Evolutionary conservation across 1,140 invertebrate genomes (phyloP), one percentile per base, ranked within the genome.

Genomic region (Battus philenor): DNA sequence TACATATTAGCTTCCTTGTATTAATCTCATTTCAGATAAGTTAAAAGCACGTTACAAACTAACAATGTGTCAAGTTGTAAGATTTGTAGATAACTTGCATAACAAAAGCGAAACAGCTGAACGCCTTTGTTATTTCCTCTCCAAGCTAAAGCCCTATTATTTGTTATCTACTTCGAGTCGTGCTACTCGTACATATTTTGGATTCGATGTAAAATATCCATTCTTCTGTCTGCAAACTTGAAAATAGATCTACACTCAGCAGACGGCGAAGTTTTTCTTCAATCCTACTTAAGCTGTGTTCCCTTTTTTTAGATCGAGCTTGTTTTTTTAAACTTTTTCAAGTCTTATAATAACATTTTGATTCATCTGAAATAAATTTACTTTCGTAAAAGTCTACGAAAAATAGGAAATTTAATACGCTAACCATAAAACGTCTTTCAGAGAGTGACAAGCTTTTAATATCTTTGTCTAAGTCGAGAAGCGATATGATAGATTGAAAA

Each of bases 201-300:
- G 31, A 32, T 54, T 54, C 41, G 22, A 39, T 54, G 41, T 49
- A 49, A 49, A 54, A 54, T 54, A 49, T 39, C 41, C 11, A 46
- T 46, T 46, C 13, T 33, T 18, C 9, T 9, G 50, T 50, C 55
- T 58, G 39, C 29, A 53, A 58, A 58, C 29, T 58, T 58, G 15
- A 27, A 36, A 44, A 53, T 58, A 50, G 44, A 58, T 53, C 43
- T 44, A 17, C 11, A 11, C n/a, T 41, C 27, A 34, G 32, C 47
- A 44, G 44, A 18, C 36, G 45, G 17, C 15, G 13, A 49, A 57
- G 50, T 58, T 58, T 49, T 33, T 31, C 47, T 43, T 47, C 17
- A 8, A 46, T 39, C 22, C 31, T 38, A 22, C 27, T 39, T 38
- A 44, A 58, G 30, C 39, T 32, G 20, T 43, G 36, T 53, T 27